Evolutionary conservation across 1,140 invertebrate species (phyloP).

Genomic region (Eciton burchellii): DNA sequence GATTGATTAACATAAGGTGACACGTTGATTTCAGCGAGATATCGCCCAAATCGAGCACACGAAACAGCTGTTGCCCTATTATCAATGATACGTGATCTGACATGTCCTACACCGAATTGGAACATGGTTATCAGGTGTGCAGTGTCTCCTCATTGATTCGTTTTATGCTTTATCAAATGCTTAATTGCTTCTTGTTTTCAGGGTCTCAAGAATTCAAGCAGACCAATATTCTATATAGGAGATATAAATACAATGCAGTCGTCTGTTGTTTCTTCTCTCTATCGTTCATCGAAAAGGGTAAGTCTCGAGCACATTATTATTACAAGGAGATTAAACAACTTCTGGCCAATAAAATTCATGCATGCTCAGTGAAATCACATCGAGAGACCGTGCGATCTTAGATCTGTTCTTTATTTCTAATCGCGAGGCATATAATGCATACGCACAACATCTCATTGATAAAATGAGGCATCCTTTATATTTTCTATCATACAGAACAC

Average conservation of each 20-base stretch:
- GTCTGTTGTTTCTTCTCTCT: slow-evolving; percentile 78
- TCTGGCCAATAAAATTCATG: slow-evolving; percentile 4
- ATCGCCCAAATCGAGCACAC: slow-evolving; percentile 33
- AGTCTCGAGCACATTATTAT: slow-evolving; percentile 70
- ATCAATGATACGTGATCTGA: slow-evolving; percentile 84
- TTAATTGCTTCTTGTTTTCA: slow-evolving; percentile 51
- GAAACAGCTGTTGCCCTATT: slow-evolving; percentile 59
- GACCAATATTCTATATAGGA: slow-evolving; percentile 84
- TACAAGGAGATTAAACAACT: neutral
- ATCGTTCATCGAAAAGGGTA: slow-evolving; percentile 82
- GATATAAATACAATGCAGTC: slow-evolving; percentile 79
- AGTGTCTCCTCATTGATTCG: neutral
- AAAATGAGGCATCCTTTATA: neutral
- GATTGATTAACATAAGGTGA: neutral
- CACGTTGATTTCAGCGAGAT: slow-evolving; percentile 41
- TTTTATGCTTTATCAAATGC: neutral
- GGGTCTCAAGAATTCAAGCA: slow-evolving; percentile 82
- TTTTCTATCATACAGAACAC: neutral
- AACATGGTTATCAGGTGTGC: slow-evolving; percentile 93
- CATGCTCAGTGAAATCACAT: neutral
- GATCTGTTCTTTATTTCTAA: slow-evolving; percentile 17
- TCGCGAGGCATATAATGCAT: neutral
- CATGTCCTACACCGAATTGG: slow-evolving; percentile 96
- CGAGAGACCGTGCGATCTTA: neutral
- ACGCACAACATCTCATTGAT: neutral